These are phyloP conservation scores for Neuroterus valhalla DNA, from an alignment of 1,140 invertebrate species.

Conservation along the genomic window DNA sequence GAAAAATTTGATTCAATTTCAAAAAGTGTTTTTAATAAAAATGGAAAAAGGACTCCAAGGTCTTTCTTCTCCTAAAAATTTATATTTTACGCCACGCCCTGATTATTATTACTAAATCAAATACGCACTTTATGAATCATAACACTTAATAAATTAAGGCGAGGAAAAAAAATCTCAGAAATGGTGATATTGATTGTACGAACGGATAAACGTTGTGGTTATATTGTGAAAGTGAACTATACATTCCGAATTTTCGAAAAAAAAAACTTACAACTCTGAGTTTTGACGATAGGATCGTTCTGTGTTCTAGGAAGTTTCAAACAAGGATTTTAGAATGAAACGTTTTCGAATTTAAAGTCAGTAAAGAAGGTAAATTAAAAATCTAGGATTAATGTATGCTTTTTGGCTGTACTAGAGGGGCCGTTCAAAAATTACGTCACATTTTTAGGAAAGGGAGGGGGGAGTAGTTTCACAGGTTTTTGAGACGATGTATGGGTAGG, in stretches of 20 bases:
- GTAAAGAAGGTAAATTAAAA: conserved; percentile 6
- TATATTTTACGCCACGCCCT: too few relatives aligned
- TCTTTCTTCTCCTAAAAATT: too few relatives aligned
- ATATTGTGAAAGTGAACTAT: not conserved
- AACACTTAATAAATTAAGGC: not conserved
- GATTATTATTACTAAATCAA: not conserved
- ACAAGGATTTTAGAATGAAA: conserved; percentile 7
- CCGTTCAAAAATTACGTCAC: too few relatives aligned
- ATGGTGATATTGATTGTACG: not conserved
- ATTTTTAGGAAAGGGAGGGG: too few relatives aligned
- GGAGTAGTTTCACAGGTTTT: too few relatives aligned
- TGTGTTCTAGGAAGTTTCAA: not conserved
- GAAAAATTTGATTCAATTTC: too few relatives aligned
- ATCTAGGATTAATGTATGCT: conserved; percentile 21
- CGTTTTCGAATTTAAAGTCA: conserved; percentile 9
- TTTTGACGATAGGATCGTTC: not conserved
- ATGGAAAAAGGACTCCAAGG: too few relatives aligned
- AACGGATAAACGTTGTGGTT: conserved; percentile 26
- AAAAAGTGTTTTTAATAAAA: too few relatives aligned
- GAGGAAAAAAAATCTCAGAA: not conserved
- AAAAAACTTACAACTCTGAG: not conserved
- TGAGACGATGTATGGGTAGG: too few relatives aligned
- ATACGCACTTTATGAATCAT: not conserved
- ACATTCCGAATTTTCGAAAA: not conserved
- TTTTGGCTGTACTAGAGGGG: conserved; percentile 15